Base-by-base conservation (phyloP, 2,113 vertebrate genomes). In the Laterallus jamaicensis region DNA sequence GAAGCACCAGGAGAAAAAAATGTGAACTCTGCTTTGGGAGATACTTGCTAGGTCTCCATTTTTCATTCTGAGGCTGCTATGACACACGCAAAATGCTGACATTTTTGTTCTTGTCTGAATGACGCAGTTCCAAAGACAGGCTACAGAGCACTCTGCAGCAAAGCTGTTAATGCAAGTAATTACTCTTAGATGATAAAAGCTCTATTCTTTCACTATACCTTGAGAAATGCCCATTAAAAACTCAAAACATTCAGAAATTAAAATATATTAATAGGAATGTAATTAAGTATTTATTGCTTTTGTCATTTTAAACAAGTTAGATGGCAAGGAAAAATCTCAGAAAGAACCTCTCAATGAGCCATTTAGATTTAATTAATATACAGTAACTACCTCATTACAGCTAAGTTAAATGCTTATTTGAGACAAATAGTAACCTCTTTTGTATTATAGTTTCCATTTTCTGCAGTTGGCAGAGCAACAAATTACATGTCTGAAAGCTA, bases 351-450 rank as follows among this genome's bases (percentile, higher is more conserved):
- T 97, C 93, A 97, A 79, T 83, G 82, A 96, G 74, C 91, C 96
- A 93, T 95, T 66, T 93, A 95, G 58, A 95, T 97, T 96, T 97
- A 97, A 97, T 98, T 97, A 97, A 97, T 96, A 94, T 92, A 93
- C 77, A 91, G 60, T 62, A 96, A 93, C 77, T 84, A 96, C 70
- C 71, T 96, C 76, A 95, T 97, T 97, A 96, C 93, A 93, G 71
- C 88, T 95, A 94, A 96, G 88, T 93, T 96, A 97, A 97, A 97
- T 96, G 88, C 21, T 97, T 97, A 95, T 96, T 96, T 94, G 82
- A 86, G 83, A 95, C 66, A 93, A 96, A 96, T 52, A 82, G 63
- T 87, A 95, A 76, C 82, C 44, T 82, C 88, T 81, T 86, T 90
- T 92, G 73, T 87, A 67, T 79, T 87, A 78, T 21, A 87, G 52